Evolutionary conservation across 2,113 vertebrate genomes (phyloP), one percentile per base, ranked within the genome.

Genomic region (Pseudonaja textilis): DNA sequence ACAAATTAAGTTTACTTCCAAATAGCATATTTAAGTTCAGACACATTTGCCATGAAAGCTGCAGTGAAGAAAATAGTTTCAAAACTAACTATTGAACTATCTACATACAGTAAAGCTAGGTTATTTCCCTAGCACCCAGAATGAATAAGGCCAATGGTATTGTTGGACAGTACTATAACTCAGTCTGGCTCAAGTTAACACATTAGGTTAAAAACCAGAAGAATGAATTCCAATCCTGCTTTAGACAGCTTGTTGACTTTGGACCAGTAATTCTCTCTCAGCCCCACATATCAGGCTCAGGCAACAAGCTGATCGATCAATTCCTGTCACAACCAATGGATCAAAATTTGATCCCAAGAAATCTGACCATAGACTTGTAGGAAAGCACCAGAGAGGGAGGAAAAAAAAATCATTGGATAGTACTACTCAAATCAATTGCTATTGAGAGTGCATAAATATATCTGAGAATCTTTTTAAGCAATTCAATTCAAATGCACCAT

Each of bases 51-150:
- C 9, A 26, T 96, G 95, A 96, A 96, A 96, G 93, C 96, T 95
- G 95, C 94, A 95, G 95, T 93, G 95, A 95, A 95, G 91, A 96
- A 94, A 95, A 95, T 94, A 96, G 95, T 95, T 95, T 93, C 96
- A 95, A 96, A 94, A 93, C 96, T 95, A 95, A 95, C 92, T 95
- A 93, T 93, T 96, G 95, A 95, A 94, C 93, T 97, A 94, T 93
- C 50, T 54, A 14, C 12, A 16, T 55, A 96, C 94, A 94, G 95
- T 94, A 94, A 91, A 93, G 92, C 14, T 39, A 81, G n/a, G 34
- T 16, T 39, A 39, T 20, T 81, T 81, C 34, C 34, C n/a, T 39
- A 81, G n/a, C 69, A 81, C 69, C n/a, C n/a, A 18, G n/a, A 39
- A 39, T 74, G 16, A 16, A 39, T 74, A 81, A 39, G 64, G n/a